A percentile compares a stretch with the other conserved stretches of the same genome.
Evolutionary conservation across 2,888 invertebrate genomes (phyloP).

Genomic region (Drosophila macrospina): DNA sequence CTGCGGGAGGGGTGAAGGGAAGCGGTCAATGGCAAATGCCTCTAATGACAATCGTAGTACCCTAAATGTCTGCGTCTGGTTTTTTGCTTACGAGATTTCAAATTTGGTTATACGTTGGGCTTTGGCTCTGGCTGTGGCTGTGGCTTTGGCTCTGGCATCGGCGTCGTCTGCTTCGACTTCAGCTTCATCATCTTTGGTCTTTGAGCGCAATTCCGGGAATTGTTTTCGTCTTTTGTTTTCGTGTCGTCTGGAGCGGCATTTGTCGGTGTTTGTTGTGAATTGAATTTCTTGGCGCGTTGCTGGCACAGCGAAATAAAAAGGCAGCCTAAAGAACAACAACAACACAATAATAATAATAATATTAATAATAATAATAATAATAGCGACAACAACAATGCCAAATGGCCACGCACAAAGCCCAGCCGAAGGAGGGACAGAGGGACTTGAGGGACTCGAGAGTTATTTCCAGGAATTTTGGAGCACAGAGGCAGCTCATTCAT

Average conservation of each 20-base stretch:
- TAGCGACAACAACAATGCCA: constrained; percentile 41
- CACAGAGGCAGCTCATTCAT: constrained; percentile 57
- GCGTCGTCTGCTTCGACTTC: constrained; percentile 10
- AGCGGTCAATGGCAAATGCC: constrained; percentile 2
- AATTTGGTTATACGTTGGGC: constrained; percentile 29
- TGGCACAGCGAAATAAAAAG: constrained; percentile 55
- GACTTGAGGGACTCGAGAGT: constrained; percentile 1
- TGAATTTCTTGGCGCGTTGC: constrained; percentile 63
- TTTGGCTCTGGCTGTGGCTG: too few relatives aligned
- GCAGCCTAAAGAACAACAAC: constrained; percentile 21
- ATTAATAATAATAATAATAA: constrained; percentile 40
- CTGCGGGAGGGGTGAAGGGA: background rate
- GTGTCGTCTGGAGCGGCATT: constrained; percentile 48
- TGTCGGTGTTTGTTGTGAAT: constrained; percentile 55
- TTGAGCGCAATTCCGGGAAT: constrained; percentile 66
- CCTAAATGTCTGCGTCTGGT: constrained; percentile 10
- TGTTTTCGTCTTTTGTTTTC: constrained; percentile 71
- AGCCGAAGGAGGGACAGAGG: background rate
- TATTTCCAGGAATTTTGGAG: constrained; percentile 47
- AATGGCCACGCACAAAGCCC: constrained; percentile 55
- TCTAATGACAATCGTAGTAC: constrained; percentile 17
- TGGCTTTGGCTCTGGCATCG: too few relatives aligned
- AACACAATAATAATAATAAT: constrained; percentile 6
- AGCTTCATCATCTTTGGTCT: constrained; percentile 15
- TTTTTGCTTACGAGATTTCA: constrained; percentile 11